phyloP scores from a whole-genome alignment of 2,113 vertebrate genomes.

The Bombycilla garrulus region DNA sequence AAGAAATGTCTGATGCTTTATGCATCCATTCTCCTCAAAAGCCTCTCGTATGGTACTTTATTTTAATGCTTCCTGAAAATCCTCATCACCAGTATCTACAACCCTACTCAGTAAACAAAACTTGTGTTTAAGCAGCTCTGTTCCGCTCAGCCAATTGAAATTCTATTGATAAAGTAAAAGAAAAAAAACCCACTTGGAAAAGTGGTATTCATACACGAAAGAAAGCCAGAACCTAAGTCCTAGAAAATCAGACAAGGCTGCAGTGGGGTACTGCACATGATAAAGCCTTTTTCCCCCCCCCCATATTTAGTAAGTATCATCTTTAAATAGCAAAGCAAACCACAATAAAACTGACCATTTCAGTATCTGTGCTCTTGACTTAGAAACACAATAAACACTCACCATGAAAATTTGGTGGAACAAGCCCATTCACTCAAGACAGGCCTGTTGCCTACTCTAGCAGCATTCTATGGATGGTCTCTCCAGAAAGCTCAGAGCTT shows the following conservation, averaged over 20 bases:
- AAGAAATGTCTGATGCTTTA: background rate
- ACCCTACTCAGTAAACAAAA: background rate
- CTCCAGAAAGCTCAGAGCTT: background rate
- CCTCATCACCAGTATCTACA: background rate
- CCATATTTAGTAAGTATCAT: background rate
- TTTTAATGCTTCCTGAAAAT: background rate
- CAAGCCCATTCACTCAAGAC: background rate
- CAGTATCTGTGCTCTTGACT: background rate
- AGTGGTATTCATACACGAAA: background rate
- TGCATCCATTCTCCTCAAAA: background rate
- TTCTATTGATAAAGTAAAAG: background rate
- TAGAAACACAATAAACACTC: background rate
- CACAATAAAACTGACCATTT: background rate
- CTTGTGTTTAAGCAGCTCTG: background rate
- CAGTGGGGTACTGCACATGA: background rate
- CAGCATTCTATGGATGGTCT: background rate
- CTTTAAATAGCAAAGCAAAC: background rate
- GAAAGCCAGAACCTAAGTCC: background rate
- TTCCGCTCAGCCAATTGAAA: background rate
- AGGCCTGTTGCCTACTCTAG: background rate
- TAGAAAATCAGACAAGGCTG: background rate
- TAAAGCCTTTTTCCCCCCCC: background rate
- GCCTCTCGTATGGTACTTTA: background rate
- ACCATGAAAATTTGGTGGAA: accelerated
- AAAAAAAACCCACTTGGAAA: background rate